Evolutionary conservation across 2,888 invertebrate genomes (phyloP).

Genomic region (Arrhopalites spinosus): DNA sequence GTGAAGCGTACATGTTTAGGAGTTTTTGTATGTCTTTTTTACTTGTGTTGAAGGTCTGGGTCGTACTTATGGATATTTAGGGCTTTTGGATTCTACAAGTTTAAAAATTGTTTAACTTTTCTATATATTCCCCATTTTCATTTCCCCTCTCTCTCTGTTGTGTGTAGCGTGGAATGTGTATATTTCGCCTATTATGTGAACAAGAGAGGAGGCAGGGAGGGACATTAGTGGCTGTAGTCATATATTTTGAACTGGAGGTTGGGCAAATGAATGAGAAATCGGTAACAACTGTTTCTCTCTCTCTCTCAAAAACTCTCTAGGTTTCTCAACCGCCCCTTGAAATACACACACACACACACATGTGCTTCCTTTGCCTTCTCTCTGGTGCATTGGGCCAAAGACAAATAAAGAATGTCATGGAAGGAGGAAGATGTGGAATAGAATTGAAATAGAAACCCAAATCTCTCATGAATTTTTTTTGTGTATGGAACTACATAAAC

Average conservation of each 20-base stretch:
- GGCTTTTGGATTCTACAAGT: not conserved
- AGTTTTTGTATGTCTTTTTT: too few relatives aligned
- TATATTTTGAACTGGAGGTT: not conserved
- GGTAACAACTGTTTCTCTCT: conserved; percentile 39
- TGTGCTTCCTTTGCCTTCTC: not conserved
- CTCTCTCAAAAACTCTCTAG: too few relatives aligned
- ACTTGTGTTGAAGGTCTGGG: too few relatives aligned
- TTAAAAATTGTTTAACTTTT: conserved; percentile 1
- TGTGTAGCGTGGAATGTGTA: not conserved
- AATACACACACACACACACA: not conserved
- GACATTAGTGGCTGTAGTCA: conserved; percentile 3
- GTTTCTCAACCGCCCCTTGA: conserved; percentile 10
- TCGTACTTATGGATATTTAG: too few relatives aligned
- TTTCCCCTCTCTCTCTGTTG: not conserved
- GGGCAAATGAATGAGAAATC: conserved; percentile 36
- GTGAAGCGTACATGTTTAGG: too few relatives aligned
- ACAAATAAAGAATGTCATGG: not conserved
- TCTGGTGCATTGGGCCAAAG: not conserved
- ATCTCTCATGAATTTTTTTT: conserved; percentile 7
- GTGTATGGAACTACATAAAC: conserved; percentile 3
- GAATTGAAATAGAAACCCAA: too few relatives aligned
- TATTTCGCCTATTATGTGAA: not conserved
- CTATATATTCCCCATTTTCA: not conserved
- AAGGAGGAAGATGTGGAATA: not conserved
- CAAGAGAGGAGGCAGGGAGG: not conserved